A percentile compares a stretch with the other conserved stretches of the same genome.
These are phyloP conservation scores for Campoletis sonorensis DNA, from an alignment of 1,140 invertebrate species.

Conservation along the genomic window DNA sequence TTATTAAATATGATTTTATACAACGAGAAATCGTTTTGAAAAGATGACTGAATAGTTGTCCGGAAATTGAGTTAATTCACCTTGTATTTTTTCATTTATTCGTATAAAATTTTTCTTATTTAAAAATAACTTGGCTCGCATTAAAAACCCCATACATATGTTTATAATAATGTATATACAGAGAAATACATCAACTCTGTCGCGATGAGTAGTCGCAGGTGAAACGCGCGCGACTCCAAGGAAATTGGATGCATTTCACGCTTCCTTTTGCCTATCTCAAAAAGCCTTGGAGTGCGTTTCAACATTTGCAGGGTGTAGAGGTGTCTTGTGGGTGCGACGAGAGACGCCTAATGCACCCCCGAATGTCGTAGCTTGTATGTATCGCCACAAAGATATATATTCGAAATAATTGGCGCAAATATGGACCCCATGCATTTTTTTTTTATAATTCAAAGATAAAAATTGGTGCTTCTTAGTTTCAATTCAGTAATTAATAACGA, in stretches of 20 bases:
- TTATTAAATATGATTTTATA: too few species aligned
- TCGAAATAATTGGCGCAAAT: not conserved
- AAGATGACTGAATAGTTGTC: too few species aligned
- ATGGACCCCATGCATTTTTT: not conserved
- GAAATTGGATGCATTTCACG: constrained; percentile 63
- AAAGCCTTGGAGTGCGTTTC: not conserved
- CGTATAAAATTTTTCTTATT: too few species aligned
- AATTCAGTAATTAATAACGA: too few species aligned
- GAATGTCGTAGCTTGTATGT: not conserved
- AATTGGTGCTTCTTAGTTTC: too few species aligned
- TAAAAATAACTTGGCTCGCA: too few species aligned
- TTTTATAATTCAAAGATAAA: too few species aligned
- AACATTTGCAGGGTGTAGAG: not conserved
- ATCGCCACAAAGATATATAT: not conserved
- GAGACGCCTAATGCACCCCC: constrained; percentile 11
- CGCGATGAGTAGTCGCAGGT: constrained; percentile 2
- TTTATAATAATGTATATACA: not conserved
- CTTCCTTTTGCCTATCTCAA: constrained; percentile 45
- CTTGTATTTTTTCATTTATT: too few species aligned
- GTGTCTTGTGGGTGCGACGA: not conserved
- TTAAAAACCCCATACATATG: not conserved
- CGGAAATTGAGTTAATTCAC: too few species aligned
- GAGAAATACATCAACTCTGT: constrained; percentile 5
- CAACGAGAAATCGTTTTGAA: too few species aligned
- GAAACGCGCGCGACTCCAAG: constrained; percentile 37